These are phyloP conservation scores for Xiphophorus birchmanni DNA, from an alignment of 2,797 vertebrate genomes.

Conservation along the genomic window DNA sequence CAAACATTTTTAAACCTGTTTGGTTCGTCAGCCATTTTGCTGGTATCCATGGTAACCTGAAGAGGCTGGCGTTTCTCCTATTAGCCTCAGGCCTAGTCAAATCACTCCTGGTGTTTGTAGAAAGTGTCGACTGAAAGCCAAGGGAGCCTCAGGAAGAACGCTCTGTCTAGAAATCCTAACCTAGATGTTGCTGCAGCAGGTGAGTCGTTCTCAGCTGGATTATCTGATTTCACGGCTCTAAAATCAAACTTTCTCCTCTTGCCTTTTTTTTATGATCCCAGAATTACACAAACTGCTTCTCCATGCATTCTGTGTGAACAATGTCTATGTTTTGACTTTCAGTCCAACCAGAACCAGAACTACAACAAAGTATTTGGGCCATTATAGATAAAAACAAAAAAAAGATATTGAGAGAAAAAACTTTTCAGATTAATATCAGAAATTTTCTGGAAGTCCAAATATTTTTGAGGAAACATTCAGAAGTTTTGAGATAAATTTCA, in stretches of 20 bases:
- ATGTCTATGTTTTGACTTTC: slow-evolving; percentile 12
- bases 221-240: slow-evolving; percentile 31
- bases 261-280: slow-evolving; percentile 14
- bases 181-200: background rate
- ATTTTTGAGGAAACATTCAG: too few species aligned
- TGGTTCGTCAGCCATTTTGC: background rate
- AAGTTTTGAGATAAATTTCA: too few species aligned
- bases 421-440: too few species aligned
- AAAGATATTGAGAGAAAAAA: too few species aligned
- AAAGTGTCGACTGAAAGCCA: background rate
- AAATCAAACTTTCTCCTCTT: slow-evolving; percentile 1
- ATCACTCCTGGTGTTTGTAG: background rate
- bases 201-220: slow-evolving; percentile 17
- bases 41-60: background rate
- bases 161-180: slow-evolving; percentile 3
- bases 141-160: background rate
- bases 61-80: background rate
- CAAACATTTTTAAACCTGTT: too few species aligned
- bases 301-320: background rate
- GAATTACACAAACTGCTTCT: background rate
- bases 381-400: too few species aligned
- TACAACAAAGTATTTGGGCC: fast-evolving
- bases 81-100: too few species aligned
- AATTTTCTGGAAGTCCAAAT: too few species aligned
- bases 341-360: slow-evolving; percentile 11